These are phyloP conservation scores for Hucho hucho DNA, from an alignment of 2,113 vertebrate species.

Conservation along the genomic window DNA sequence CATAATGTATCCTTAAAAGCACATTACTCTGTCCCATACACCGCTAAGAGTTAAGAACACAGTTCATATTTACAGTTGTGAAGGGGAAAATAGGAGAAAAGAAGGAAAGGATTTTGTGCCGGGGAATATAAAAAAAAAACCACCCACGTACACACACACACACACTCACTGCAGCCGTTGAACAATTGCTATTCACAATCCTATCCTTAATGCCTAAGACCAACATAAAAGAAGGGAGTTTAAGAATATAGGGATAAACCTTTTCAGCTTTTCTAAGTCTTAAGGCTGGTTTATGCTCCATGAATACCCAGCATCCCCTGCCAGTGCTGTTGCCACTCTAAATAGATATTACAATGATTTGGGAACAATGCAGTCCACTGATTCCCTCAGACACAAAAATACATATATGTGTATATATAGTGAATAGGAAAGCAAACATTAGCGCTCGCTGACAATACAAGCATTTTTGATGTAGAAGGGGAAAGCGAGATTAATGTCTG, in stretches of 20 bases:
- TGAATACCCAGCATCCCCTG: conserved; percentile 79
- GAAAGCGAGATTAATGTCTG: conserved; percentile 81
- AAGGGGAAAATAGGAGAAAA: conserved; percentile 59
- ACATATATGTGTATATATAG: conserved; percentile 75
- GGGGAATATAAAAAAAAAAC: conserved; percentile 77
- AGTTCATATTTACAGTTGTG: conserved; percentile 78
- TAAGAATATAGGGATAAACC: conserved; percentile 84
- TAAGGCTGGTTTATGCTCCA: conserved; percentile 79
- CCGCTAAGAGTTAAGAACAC: conserved; percentile 78
- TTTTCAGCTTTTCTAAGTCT: conserved; percentile 81
- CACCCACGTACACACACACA: conserved; percentile 77
- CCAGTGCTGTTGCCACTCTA: conserved; percentile 80
- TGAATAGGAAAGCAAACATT: conserved; percentile 78
- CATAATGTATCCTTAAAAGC: conserved; percentile 83
- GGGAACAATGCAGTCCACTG: conserved; percentile 77
- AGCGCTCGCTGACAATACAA: conserved; percentile 71
- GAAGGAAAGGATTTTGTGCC: conserved; percentile 70
- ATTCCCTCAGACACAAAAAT: conserved; percentile 77
- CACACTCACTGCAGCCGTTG: conserved; percentile 71
- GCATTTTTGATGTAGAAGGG: conserved; percentile 72
- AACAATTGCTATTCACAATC: conserved; percentile 85
- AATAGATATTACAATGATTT: conserved; percentile 87
- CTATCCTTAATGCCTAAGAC: conserved; percentile 83
- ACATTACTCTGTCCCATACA: conserved; percentile 77
- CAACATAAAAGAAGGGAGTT: conserved; percentile 81